Percentiles rank a stretch among this genome's conserved stretches.
phyloP scores from a whole-genome alignment of 2,113 vertebrate genomes.

The Gymnogyps californianus region DNA sequence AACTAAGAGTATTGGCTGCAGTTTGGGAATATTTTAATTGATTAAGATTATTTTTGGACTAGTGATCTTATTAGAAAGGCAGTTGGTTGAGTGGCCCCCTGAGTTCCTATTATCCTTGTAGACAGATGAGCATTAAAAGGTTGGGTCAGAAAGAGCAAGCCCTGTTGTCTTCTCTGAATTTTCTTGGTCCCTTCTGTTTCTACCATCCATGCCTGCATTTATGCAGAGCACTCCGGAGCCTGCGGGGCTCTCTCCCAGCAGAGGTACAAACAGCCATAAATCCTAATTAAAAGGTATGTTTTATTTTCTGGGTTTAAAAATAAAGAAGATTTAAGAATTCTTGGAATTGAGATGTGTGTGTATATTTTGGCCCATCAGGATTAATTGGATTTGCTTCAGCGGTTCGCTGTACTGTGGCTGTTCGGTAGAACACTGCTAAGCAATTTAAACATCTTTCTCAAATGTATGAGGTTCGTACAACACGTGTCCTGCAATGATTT shows the following conservation, averaged over 20 bases:
- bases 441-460: conserved; percentile 55
- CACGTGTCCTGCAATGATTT: conserved; percentile 35
- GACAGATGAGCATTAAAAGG: conserved; percentile 66
- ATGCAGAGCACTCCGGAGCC: conserved; percentile 38
- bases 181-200: conserved; percentile 40
- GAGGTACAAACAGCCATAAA: conserved; percentile 60
- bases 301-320: conserved; percentile 62
- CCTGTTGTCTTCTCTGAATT: conserved; percentile 47
- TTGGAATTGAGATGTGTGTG: conserved; percentile 53
- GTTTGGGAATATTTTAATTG: conserved; percentile 68
- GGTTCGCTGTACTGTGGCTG: not conserved
- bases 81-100: conserved; percentile 65
- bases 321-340: conserved; percentile 65
- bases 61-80: conserved; percentile 66
- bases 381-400: conserved; percentile 66
- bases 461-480: not conserved
- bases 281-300: conserved; percentile 68
- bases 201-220: conserved; percentile 7
- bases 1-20: conserved; percentile 47
- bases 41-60: conserved; percentile 72
- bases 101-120: conserved; percentile 67
- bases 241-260: conserved; percentile 29
- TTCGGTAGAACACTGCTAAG: not conserved
- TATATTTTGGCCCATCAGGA: conserved; percentile 60
- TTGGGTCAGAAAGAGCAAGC: conserved; percentile 59